Percentiles rank a stretch among this genome's conserved stretches.
phyloP scores from a whole-genome alignment of 2,113 vertebrate genomes.

The Thunnus thynnus region DNA sequence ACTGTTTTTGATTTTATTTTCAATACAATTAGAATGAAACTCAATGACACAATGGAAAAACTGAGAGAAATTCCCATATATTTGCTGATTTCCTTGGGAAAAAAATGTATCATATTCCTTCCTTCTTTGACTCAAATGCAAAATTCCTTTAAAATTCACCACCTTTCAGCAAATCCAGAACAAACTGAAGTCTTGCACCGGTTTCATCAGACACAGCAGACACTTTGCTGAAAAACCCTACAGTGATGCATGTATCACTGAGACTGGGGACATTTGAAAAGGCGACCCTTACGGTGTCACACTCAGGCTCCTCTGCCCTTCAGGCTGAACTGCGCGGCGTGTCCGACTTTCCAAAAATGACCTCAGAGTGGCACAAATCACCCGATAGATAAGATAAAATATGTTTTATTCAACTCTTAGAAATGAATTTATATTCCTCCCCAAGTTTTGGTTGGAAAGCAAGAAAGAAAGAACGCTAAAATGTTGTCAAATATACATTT shows the following conservation, averaged over 20 bases:
- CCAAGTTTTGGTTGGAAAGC: neutral
- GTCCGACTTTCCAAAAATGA: slow-evolving; percentile 17
- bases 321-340: neutral
- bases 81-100: no score
- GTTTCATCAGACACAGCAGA: neutral
- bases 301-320: slow-evolving; percentile 15
- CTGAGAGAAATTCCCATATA: no score
- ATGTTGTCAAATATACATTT: neutral
- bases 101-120: no score
- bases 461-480: no score
- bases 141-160: neutral
- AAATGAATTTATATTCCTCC: neutral
- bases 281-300: neutral
- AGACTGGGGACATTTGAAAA: slow-evolving; percentile 15
- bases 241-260: neutral
- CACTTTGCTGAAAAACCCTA: no score
- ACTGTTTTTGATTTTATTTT: no score
- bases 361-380: slow-evolving; percentile 28
- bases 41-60: no score
- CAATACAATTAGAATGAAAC: no score
- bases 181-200: no score
- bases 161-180: neutral
- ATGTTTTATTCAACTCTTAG: slow-evolving; percentile 36
- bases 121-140: no score
- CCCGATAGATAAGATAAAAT: slow-evolving; percentile 25